Evolutionary conservation across 2,797 vertebrate species (phyloP), one percentile per base, ranked within the genome.

Genomic region (Myripristis jacobus): DNA sequence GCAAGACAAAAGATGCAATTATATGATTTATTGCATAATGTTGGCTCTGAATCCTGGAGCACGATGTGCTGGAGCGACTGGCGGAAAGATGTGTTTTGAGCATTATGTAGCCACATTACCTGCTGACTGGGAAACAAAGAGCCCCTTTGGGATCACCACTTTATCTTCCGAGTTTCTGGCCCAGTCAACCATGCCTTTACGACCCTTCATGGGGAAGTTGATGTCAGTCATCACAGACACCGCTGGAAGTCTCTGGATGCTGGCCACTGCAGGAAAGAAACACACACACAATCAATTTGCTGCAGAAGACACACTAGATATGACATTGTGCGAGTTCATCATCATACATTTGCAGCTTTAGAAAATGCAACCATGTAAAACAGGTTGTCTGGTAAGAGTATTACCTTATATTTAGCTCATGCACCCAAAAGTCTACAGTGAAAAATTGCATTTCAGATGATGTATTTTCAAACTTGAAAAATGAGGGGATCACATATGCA

Each of bases 161-260:
- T 96, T 97, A 81, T 99, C 98, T 93, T 99, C 98, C 3, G 98
- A 99, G 89, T 99, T 99, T 76, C 98, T 94, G 87, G 98, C 98
- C 98, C 98, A 99, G 83, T 99, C 98, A 54, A 99, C 97, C 98
- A 99, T 99, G 81, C 98, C 98, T 92, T 99, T 99, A 81, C 98
- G 95, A 83, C 98, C 98, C 93, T 98, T 98, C 98, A 99, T 99
- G 27, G 98, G 98, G 87, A 99, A 99, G 94, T 96, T 99, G 92
- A 99, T 98, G 92, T 99, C 97, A 3, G 97, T 98, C 94, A 97
- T 95, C 85, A 97, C 97, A 25, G 97, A 98, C 66, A 97, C 95
- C 13, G 97, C 97, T 36, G 98, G 97, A 85, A 99, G 96, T 86
- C 97, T 97, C 94, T 99, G 97, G 92, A 99, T 99, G 91, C 96